These are phyloP conservation scores for Mormyrops boulengeri DNA, from an alignment of 2,797 vertebrate genomes.

Conservation along the genomic window DNA sequence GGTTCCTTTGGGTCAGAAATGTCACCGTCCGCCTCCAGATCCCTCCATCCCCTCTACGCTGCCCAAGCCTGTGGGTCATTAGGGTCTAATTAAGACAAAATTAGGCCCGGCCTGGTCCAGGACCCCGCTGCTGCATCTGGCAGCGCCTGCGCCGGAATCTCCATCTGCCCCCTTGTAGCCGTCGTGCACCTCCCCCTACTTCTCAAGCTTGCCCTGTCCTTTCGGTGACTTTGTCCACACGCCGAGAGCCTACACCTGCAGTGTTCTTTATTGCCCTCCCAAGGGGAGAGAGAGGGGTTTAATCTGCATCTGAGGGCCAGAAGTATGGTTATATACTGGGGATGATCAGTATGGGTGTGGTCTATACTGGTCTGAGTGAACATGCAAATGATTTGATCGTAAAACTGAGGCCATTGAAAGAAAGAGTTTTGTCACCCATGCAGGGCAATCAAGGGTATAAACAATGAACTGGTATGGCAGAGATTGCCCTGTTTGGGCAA, in stretches of 20 bases:
- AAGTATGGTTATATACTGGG: constrained; percentile 19
- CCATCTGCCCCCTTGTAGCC: neutral
- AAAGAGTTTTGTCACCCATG: neutral
- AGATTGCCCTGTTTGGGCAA: neutral
- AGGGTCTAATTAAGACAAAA: constrained; percentile 40
- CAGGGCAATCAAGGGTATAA: neutral
- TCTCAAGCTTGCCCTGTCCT: constrained; percentile 44
- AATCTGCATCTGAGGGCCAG: constrained; percentile 41
- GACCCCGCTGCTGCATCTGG: constrained; percentile 30
- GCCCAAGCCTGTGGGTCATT: constrained; percentile 18
- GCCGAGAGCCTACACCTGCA: constrained; percentile 34
- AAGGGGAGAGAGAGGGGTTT: constrained; percentile 24
- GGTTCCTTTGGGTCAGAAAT: neutral
- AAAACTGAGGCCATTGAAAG: neutral
- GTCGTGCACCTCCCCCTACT: neutral
- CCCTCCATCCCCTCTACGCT: neutral
- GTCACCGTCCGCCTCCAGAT: neutral
- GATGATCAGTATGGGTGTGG: neutral
- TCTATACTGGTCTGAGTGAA: neutral
- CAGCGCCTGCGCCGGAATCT: constrained; percentile 19
- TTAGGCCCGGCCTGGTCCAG: constrained; percentile 25
- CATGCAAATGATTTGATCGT: neutral
- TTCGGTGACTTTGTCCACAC: constrained; percentile 53
- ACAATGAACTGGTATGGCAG: neutral
- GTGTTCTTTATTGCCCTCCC: constrained; percentile 38